phyloP scores from a whole-genome alignment of 1,140 invertebrate genomes.

The Littorina saxatilis region DNA sequence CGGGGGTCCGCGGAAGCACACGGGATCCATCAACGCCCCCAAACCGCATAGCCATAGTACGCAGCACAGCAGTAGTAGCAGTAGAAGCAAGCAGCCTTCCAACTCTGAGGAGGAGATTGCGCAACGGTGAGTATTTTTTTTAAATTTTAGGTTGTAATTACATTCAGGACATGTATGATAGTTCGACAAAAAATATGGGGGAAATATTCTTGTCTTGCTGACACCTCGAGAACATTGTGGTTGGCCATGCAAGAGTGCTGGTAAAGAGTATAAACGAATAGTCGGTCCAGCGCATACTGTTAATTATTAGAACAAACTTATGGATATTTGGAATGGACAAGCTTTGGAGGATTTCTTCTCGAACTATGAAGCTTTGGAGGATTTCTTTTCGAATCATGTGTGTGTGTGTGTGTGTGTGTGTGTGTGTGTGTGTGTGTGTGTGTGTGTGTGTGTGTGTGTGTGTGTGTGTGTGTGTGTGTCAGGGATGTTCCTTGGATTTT shows the following conservation, averaged over 20 bases:
- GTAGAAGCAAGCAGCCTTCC: not conserved
- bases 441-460: conserved; percentile 3
- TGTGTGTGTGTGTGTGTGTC: conserved; percentile 1
- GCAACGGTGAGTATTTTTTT: conserved; percentile 2
- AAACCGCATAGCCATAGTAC: not conserved
- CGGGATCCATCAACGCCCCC: not conserved
- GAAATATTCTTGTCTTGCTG: no score
- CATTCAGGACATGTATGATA: no score
- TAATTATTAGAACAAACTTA: not conserved
- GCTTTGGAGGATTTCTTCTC: not conserved
- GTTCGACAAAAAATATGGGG: no score
- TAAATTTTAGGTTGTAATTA: no score
- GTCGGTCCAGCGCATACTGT: no score
- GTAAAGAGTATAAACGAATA: no score
- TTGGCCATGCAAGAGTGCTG: no score
- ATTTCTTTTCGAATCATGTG: not conserved
- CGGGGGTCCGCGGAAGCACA: not conserved
- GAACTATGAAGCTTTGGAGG: not conserved
- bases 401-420: not conserved
- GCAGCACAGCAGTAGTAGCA: not conserved
- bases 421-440: conserved; percentile 3
- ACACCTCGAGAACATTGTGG: no score
- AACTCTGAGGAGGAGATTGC: not conserved
- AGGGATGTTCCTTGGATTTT: no score
- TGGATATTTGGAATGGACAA: no score